These are phyloP conservation scores for Mus pahari DNA, from an alignment of 2,113 vertebrate species.

Conservation along the genomic window DNA sequence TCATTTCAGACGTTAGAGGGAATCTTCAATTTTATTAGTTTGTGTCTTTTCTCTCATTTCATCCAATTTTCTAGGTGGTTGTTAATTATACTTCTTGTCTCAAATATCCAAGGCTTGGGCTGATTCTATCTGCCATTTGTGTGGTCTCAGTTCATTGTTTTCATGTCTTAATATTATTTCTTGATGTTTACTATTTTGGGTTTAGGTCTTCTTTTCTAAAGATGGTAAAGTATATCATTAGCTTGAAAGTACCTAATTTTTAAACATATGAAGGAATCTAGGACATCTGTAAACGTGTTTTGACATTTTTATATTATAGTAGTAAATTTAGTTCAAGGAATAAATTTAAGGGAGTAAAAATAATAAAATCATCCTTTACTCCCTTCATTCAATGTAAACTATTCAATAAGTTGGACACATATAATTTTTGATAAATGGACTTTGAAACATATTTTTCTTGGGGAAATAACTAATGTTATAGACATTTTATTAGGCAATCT, in stretches of 20 bases:
- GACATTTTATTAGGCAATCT: background rate
- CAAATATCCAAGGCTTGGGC: background rate
- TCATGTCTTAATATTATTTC: background rate
- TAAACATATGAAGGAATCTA: background rate
- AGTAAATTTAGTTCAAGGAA: background rate
- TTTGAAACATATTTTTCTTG: background rate
- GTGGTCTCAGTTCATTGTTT: background rate
- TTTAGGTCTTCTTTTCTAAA: background rate
- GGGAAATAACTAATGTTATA: background rate
- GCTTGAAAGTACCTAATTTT: background rate
- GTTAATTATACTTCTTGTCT: background rate
- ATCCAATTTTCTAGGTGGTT: background rate
- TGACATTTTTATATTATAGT: background rate
- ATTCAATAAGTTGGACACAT: background rate
- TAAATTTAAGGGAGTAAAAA: background rate
- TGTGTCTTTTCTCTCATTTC: background rate
- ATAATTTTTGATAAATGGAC: background rate
- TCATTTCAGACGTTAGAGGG: background rate
- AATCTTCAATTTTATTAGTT: background rate
- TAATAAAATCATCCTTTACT: background rate
- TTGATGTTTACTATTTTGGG: background rate
- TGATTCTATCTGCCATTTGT: background rate
- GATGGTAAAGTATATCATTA: background rate
- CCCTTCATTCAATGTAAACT: background rate
- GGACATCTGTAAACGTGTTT: background rate